phyloP scores from a whole-genome alignment of 2,888 invertebrate species.

The Platycheirus albimanus region DNA sequence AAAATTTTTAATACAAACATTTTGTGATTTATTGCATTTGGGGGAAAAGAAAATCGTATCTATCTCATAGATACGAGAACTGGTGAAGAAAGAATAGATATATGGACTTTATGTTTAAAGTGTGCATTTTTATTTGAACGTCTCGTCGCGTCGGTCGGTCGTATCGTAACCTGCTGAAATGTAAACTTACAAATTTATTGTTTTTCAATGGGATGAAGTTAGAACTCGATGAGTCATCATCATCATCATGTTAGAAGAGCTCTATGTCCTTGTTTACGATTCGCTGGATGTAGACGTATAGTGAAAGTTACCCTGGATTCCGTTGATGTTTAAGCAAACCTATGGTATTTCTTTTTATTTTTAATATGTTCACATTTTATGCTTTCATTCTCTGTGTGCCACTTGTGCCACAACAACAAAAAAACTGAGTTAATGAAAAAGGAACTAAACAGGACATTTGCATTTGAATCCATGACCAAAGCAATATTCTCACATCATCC shows the following conservation, averaged over 20 bases:
- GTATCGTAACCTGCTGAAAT: not conserved
- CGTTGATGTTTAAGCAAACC: not conserved
- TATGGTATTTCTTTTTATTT: not conserved
- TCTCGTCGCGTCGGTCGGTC: too few relatives aligned
- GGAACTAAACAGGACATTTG: slow-evolving; percentile 23
- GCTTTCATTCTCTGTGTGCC: slow-evolving; percentile 5
- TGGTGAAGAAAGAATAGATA: too few relatives aligned
- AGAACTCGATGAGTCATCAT: slow-evolving; percentile 39
- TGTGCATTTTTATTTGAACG: too few relatives aligned
- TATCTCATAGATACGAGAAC: too few relatives aligned
- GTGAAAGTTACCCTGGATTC: not conserved
- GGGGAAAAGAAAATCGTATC: not conserved
- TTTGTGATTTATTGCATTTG: slow-evolving; percentile 29
- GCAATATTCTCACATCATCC: slow-evolving; percentile 12
- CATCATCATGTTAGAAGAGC: not conserved
- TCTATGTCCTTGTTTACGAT: slow-evolving; percentile 1
- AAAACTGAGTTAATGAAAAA: slow-evolving; percentile 34
- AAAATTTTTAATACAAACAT: slow-evolving; percentile 52
- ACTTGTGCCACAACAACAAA: slow-evolving; percentile 13
- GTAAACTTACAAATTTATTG: slow-evolving; percentile 5
- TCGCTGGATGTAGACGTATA: not conserved
- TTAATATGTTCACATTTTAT: slow-evolving; percentile 12
- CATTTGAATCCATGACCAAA: slow-evolving; percentile 26
- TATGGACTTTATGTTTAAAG: too few relatives aligned
- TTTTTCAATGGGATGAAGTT: slow-evolving; percentile 4